These are phyloP conservation scores for Aricia artaxerxes DNA, from an alignment of 2,888 invertebrate genomes.

Conservation along the genomic window DNA sequence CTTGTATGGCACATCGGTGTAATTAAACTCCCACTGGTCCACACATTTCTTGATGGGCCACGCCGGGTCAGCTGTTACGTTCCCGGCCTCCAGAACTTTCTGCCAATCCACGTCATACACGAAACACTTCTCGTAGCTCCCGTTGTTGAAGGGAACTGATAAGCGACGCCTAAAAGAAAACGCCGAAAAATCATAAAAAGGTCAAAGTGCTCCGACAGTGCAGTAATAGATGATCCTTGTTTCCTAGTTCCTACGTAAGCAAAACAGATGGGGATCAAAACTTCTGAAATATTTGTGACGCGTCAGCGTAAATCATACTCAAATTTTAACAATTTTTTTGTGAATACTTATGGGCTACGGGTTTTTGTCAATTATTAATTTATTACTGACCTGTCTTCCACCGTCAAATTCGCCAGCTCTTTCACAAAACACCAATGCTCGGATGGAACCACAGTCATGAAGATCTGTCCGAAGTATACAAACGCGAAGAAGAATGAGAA, in stretches of 20 bases:
- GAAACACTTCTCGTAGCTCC: conserved; percentile 57
- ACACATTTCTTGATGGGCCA: conserved; percentile 65
- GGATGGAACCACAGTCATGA: conserved; percentile 68
- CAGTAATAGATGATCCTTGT: too few species aligned
- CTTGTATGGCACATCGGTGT: conserved; percentile 67
- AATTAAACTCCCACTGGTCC: conserved; percentile 65
- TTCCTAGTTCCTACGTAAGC: too few species aligned
- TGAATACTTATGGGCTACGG: too few species aligned
- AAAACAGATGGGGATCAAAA: too few species aligned
- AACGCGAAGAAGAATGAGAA: conserved; percentile 73
- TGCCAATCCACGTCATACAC: conserved; percentile 67
- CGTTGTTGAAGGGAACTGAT: conserved; percentile 54
- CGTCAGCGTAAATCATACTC: too few species aligned
- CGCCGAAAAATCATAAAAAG: too few species aligned
- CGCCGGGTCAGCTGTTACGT: conserved; percentile 49
- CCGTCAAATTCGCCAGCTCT: conserved; percentile 55
- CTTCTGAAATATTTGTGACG: too few species aligned
- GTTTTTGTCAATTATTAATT: too few species aligned
- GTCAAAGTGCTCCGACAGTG: too few species aligned
- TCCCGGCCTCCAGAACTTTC: conserved; percentile 50
- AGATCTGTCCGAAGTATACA: conserved; percentile 73
- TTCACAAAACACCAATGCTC: conserved; percentile 67
- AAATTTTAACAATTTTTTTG: too few species aligned
- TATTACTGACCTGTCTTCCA: conserved; percentile 57
- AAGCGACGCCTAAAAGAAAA: conserved; percentile 57